These are phyloP conservation scores for Falco novaeseelandiae DNA, from an alignment of 2,797 vertebrate species.

Conservation along the genomic window DNA sequence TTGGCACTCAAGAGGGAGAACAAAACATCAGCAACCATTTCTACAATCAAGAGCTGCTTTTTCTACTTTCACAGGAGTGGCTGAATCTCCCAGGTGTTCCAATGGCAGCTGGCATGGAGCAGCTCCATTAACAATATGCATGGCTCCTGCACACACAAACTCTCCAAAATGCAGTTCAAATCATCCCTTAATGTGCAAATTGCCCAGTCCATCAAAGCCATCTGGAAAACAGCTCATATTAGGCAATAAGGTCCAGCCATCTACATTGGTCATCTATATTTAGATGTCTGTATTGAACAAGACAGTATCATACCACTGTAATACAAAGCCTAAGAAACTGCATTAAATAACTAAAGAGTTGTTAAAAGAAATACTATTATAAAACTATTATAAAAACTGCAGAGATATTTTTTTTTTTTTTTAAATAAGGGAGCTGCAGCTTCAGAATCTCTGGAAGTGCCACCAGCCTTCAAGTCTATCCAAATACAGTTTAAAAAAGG, in stretches of 20 bases:
- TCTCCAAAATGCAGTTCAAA: background rate
- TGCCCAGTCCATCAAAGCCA: background rate
- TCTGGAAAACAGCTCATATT: background rate
- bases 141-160: background rate
- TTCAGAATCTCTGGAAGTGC: background rate
- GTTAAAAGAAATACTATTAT: background rate
- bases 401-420: background rate
- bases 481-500: background rate
- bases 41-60: background rate
- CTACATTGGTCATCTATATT: background rate
- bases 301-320: background rate
- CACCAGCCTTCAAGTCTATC: background rate
- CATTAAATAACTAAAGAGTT: background rate
- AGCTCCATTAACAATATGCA: background rate
- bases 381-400: background rate
- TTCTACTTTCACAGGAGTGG: background rate
- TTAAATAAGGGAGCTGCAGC: background rate
- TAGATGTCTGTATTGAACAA: background rate
- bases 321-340: background rate
- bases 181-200: background rate
- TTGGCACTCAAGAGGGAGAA: background rate
- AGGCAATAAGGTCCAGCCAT: background rate
- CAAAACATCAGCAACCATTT: background rate
- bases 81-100: background rate
- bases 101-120: rapidly evolving